Conservation (phyloP, 2,797 vertebrate genomes). For the Malurus leucopterus region DNA sequence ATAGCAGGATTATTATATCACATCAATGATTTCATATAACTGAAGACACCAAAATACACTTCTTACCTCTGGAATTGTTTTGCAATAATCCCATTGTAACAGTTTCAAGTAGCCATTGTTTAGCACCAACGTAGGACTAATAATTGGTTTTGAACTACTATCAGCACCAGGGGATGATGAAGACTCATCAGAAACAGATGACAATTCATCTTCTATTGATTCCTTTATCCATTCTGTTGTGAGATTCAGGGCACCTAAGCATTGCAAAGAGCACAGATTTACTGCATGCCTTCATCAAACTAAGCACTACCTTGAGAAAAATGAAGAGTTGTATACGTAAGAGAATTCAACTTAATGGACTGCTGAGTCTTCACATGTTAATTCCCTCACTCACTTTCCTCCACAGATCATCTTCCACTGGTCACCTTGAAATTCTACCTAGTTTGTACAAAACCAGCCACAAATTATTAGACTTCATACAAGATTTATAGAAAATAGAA, state of each 20-base stretch:
- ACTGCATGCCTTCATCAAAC: background rate
- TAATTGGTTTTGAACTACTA: slow-evolving; percentile 63
- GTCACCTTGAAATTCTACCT: background rate
- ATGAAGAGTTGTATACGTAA: background rate
- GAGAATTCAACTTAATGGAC: background rate
- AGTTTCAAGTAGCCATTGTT: slow-evolving; percentile 85
- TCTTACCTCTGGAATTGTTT: slow-evolving; percentile 86
- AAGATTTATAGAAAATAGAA: background rate
- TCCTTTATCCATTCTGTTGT: slow-evolving; percentile 90
- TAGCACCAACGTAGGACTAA: slow-evolving; percentile 84
- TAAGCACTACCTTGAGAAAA: background rate
- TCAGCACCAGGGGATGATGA: slow-evolving; percentile 58
- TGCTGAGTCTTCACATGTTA: background rate
- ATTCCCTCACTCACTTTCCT: background rate
- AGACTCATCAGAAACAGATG: slow-evolving; percentile 53
- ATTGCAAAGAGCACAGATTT: slow-evolving; percentile 3
- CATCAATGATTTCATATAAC: background rate
- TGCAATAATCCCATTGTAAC: slow-evolving; percentile 82
- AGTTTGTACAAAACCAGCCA: background rate
- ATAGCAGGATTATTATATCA: background rate
- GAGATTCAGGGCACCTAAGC: slow-evolving; percentile 81
- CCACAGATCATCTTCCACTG: background rate
- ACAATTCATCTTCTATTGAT: slow-evolving; percentile 79
- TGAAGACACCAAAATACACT: background rate
- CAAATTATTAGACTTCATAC: background rate